Conservation (phyloP, 2,797 vertebrate species). For the Lutjanus campechanus region DNA sequence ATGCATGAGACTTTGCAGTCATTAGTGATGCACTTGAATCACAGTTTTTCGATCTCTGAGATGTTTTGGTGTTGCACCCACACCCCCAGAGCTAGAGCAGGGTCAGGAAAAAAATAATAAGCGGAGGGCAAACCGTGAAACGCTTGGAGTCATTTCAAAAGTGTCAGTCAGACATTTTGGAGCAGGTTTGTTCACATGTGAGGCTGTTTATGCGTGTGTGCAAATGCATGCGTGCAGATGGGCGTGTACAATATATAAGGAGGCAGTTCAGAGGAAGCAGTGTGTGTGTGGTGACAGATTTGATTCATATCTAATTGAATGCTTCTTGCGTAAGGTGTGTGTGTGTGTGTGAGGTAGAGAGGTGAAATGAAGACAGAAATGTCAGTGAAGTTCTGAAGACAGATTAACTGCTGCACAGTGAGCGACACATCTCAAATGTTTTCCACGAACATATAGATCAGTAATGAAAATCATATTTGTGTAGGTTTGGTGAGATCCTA, state of each 20-base stretch:
- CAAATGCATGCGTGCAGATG: conserved; percentile 26
- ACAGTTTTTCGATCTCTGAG: conserved; percentile 22
- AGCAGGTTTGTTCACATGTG: conserved; percentile 76
- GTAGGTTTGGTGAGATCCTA: background rate
- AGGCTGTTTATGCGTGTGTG: conserved; percentile 35
- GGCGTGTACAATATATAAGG: conserved; percentile 39
- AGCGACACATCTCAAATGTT: background rate
- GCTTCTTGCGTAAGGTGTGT: conserved; percentile 16
- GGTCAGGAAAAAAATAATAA: conserved; percentile 19
- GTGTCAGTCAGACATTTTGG: conserved; percentile 40
- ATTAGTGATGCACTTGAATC: conserved; percentile 34
- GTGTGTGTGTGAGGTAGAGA: background rate
- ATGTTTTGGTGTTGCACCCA: conserved; percentile 27
- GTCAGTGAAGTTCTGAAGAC: background rate
- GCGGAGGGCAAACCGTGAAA: conserved; percentile 5
- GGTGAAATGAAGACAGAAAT: background rate
- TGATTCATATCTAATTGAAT: conserved; percentile 15
- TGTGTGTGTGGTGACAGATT: conserved; percentile 20
- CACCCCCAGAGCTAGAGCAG: conserved; percentile 48
- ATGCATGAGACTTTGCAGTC: conserved; percentile 12
- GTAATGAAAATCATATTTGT: background rate
- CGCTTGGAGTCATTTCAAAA: conserved; percentile 55
- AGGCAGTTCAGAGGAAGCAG: conserved; percentile 22
- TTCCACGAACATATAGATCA: background rate
- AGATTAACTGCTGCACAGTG: background rate